These are phyloP conservation scores for Sardinella longiceps DNA, from an alignment of 2,797 vertebrate genomes.

Conservation along the genomic window DNA sequence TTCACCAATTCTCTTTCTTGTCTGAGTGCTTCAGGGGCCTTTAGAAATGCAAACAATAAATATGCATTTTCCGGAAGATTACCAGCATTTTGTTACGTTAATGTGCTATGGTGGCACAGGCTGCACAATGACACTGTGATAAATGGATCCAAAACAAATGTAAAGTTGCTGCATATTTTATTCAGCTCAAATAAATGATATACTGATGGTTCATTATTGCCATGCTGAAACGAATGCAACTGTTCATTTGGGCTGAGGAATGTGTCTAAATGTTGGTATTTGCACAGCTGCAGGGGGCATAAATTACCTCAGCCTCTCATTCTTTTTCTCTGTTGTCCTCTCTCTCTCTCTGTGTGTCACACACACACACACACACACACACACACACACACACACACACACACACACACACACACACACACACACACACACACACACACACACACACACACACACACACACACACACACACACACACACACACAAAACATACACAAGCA, in stretches of 20 bases:
- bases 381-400: constrained; percentile 47
- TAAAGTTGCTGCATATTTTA: constrained; percentile 72
- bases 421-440: constrained; percentile 6
- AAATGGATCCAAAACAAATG: constrained; percentile 62
- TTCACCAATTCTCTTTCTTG: constrained; percentile 36
- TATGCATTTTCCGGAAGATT: constrained; percentile 45
- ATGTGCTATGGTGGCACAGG: constrained; percentile 49
- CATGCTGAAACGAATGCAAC: constrained; percentile 49
- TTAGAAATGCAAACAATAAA: constrained; percentile 43
- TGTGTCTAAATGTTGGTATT: constrained; percentile 66
- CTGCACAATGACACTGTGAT: constrained; percentile 48
- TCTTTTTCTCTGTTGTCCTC: background rate
- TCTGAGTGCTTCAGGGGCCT: constrained; percentile 26
- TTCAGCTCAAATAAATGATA: constrained; percentile 68
- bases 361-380: constrained; percentile 40
- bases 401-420: constrained; percentile 20
- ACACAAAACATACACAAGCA: constrained; percentile 8
- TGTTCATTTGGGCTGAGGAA: constrained; percentile 62
- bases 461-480: constrained; percentile 45
- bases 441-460: constrained; percentile 28
- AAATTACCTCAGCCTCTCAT: constrained; percentile 54
- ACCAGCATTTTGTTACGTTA: constrained; percentile 48
- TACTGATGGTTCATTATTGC: constrained; percentile 62
- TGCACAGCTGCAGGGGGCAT: constrained; percentile 70
- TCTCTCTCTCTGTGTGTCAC: constrained; percentile 24